Evolutionary conservation across 2,888 invertebrate species (phyloP), one percentile per base, ranked within the genome.

Genomic region (Megaustenia siamemsis): DNA sequence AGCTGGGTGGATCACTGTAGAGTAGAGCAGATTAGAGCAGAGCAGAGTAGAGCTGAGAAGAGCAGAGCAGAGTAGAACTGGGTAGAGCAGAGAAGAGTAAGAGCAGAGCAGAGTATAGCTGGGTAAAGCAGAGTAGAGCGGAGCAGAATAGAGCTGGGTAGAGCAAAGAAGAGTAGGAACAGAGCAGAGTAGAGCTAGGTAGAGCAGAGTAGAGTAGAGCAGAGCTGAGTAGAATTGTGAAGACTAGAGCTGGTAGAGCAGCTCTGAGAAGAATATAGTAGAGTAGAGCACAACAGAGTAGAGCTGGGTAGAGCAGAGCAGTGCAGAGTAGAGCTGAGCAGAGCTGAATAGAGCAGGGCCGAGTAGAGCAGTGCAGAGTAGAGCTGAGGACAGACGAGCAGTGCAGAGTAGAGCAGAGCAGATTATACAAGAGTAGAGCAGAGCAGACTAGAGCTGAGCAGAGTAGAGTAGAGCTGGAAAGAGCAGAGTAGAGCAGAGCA

Each of bases 191-290:
- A 69, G 40, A 69, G 40, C 40, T 15, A 0, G 35, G 18, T 69
- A 69, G 40, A 69, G 69, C 35, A 71, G 45, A 45, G 45, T 63
- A 63, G 63, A 63, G 63, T 63, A 63, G 63, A 63, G 63, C 28
- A 63, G 63, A 63, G 63, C 28, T 4, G 63, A 18, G 63, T 18
- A 63, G 45, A 45, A 12, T 45, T n/a, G n/a, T n/a, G n/a, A n/a
- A n/a, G n/a, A n/a, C 21, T 40, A 32, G n/a, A 35, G 0, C 38
- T 24, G 18, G 71, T 71, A 71, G 45, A 71, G 71, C 4, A n/a
- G n/a, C n/a, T 35, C n/a, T 10, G 8, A 45, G 45, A 15, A 63
- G 8, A 63, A 35, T 69, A 69, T 6, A 40, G 69, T 69, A 69
- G 5, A 21, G 69, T 69, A 69, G 5, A 21, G 35, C 35, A 69